Evolutionary conservation across 2,113 vertebrate genomes (phyloP).

Genomic region (Sorex araneus): DNA sequence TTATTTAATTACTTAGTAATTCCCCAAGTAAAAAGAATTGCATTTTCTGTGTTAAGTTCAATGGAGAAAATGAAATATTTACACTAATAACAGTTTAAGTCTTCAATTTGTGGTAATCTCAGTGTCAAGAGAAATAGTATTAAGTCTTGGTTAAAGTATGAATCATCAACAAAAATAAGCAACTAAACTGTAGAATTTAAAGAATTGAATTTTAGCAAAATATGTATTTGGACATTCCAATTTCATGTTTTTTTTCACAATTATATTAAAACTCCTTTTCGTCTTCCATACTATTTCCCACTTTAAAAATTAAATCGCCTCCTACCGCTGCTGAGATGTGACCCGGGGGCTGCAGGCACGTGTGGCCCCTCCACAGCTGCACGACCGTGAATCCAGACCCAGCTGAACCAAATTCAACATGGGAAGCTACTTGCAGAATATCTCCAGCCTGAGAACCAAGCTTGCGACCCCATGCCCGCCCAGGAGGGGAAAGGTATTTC

Average conservation of each 20-base stretch:
- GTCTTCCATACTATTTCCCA: background rate
- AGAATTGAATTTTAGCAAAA: background rate
- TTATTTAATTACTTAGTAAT: constrained; percentile 24
- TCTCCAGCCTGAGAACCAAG: no score
- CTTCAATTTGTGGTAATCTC: background rate
- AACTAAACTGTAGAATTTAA: background rate
- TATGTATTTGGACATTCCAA: background rate
- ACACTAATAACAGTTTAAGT: background rate
- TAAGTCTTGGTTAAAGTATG: background rate
- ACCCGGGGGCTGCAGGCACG: no score
- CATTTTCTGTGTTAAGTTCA: background rate
- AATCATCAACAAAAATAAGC: background rate
- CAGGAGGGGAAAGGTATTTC: no score
- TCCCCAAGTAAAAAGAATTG: background rate
- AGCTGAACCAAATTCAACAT: no score
- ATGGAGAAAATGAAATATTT: constrained; percentile 10
- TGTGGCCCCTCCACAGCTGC: no score
- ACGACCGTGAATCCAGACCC: no score
- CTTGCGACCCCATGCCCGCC: no score
- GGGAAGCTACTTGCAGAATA: no score
- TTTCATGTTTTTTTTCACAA: background rate
- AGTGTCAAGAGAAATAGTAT: background rate
- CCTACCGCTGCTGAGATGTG: no score
- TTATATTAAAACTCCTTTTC: background rate
- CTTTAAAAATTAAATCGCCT: background rate